phyloP scores from a whole-genome alignment of 92 coral and sea anemone species.

The Phymanthus crucifer region DNA sequence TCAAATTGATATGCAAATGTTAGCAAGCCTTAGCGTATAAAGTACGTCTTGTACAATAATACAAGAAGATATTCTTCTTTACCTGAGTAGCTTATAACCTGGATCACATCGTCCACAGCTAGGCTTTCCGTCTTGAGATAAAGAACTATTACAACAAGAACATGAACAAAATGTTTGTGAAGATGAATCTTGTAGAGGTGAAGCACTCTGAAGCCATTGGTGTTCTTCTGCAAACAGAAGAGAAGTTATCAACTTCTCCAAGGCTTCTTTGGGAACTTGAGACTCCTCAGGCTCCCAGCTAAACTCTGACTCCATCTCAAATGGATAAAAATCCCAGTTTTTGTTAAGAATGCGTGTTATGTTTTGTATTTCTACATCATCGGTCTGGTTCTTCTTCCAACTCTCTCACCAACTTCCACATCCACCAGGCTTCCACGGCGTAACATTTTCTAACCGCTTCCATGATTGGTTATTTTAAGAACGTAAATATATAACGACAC shows the following conservation, averaged over 20 bases:
- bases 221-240: conserved; percentile 60
- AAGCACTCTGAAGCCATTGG: conserved; percentile 53
- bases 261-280: conserved; percentile 47
- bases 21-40: background rate
- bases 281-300: conserved; percentile 49
- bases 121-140: conserved; percentile 7
- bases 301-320: conserved; percentile 46
- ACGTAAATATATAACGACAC: background rate
- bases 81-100: conserved; percentile 27
- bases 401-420: background rate
- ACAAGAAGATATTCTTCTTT: background rate
- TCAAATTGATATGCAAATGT: background rate
- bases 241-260: conserved; percentile 40
- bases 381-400: background rate
- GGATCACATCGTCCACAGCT: conserved; percentile 7
- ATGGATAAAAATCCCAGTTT: background rate
- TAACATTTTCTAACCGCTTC: background rate
- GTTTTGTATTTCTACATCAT: background rate
- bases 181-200: conserved; percentile 41
- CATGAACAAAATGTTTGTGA: background rate
- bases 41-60: background rate
- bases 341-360: background rate
- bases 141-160: conserved; percentile 5
- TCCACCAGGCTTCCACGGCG: background rate
- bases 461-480: conserved; percentile 17